phyloP scores from a whole-genome alignment of 2,888 invertebrate genomes.

The Drosophila nr. fundita region DNA sequence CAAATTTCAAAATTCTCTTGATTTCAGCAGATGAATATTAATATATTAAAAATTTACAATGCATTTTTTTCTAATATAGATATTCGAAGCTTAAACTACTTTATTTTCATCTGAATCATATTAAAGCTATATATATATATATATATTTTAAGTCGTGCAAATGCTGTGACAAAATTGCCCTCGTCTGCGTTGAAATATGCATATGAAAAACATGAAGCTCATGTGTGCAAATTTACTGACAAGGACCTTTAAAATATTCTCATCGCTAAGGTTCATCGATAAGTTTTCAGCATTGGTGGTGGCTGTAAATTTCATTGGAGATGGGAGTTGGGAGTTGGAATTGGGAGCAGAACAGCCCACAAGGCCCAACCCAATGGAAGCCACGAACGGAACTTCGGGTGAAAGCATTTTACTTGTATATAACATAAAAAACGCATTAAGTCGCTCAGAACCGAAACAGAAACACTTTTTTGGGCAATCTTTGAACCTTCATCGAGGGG shows the following conservation, averaged over 20 bases:
- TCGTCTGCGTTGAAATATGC: neutral
- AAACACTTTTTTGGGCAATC: slow-evolving; percentile 65
- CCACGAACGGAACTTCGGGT: slow-evolving; percentile 40
- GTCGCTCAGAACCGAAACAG: slow-evolving; percentile 64
- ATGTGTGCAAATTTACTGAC: slow-evolving; percentile 9
- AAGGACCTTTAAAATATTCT: slow-evolving; percentile 1
- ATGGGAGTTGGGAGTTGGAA: slow-evolving; percentile 35
- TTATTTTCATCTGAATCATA: neutral
- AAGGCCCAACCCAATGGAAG: slow-evolving; percentile 29
- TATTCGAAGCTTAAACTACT: too few relatives aligned
- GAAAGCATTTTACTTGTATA: slow-evolving; percentile 57
- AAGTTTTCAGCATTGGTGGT: slow-evolving; percentile 47
- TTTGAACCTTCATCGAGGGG: slow-evolving; percentile 66
- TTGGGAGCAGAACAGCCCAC: slow-evolving; percentile 36
- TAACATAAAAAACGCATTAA: slow-evolving; percentile 80
- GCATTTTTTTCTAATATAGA: neutral
- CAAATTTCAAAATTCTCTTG: neutral
- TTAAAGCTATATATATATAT: neutral
- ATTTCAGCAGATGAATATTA: neutral
- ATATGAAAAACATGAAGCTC: neutral
- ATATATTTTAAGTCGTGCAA: neutral
- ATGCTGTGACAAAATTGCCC: neutral
- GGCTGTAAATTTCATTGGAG: slow-evolving; percentile 58
- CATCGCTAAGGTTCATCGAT: slow-evolving; percentile 6
- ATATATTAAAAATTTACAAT: neutral